Base-by-base conservation (phyloP, 2,113 vertebrate genomes). In the Corvus cornix region DNA sequence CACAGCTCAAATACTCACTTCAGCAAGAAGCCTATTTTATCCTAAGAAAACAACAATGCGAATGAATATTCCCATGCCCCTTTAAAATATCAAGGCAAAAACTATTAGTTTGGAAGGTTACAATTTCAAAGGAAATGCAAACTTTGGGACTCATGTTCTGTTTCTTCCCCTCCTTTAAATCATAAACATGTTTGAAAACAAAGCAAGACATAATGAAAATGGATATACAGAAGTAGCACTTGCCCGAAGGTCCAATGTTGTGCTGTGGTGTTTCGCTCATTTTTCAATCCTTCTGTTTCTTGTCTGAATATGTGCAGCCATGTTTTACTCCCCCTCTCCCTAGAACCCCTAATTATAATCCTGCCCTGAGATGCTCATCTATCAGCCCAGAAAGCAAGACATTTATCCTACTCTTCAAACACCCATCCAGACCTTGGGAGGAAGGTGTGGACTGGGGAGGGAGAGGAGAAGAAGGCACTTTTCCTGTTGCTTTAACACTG, bases 271-370 rank as follows among this genome's bases (percentile, higher is more conserved):
- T 72, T 82, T 64, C 27, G n/a, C 31, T 79, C 77, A 66, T 84
- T 95, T 93, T 93, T 87, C 84, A 93, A 17, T 18, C 28, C 16
- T 93, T 53, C 56, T 56, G n/a, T 56, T 94, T 67, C 64, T 86
- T 86, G 44, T 30, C 77, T 43, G 51, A 68, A 75, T 75, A 78
- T 68, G 58, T 63, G 48, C 46, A 75, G 46, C 22, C 46, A 51
- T 23, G 70, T 33, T 76, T 74, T 85, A 73, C 41, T 35, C 23
- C 46, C n/a, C 20, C 28, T 26, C 37, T 35, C 49, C 30, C 35
- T 43, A 58, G n/a, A 70, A 59, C 10, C 33, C 14, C 0, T 43
- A 39, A 70, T 70, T 69, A 63, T 10, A 76, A 77, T 64, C 55
- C 84, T 78, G 64, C 73, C 43, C 72, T 39, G 49, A 68, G 84